Conservation (phyloP, 1,140 invertebrate genomes). For the Neodiprion pinetum region DNA sequence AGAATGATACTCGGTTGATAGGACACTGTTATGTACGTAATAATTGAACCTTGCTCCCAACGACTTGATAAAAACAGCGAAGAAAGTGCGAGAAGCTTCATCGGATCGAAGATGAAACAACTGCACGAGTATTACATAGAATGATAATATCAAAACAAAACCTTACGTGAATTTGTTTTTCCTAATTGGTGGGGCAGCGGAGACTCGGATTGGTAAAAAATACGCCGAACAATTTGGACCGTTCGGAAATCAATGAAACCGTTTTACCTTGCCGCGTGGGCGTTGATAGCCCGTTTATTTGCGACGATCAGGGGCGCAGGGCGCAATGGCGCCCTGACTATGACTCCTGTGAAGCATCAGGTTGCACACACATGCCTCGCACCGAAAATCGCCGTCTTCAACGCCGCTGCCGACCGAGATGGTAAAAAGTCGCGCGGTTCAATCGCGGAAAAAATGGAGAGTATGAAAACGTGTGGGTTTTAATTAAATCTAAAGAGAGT, state of each 20-base stretch:
- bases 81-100: too few species aligned
- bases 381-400: background rate
- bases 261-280: background rate
- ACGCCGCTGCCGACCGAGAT: background rate
- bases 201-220: too few species aligned
- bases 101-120: too few species aligned
- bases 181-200: too few species aligned
- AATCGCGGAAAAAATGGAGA: too few species aligned
- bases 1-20: too few species aligned
- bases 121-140: too few species aligned
- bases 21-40: too few species aligned
- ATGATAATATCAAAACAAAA: too few species aligned
- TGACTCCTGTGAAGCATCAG: background rate
- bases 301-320: background rate
- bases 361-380: conserved; percentile 2
- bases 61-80: too few species aligned
- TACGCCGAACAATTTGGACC: background rate
- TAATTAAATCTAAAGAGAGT: background rate
- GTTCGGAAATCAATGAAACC: background rate
- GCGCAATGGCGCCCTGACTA: background rate
- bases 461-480: background rate
- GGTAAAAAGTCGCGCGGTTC: background rate
- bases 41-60: too few species aligned
- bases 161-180: too few species aligned
- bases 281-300: background rate